These are phyloP conservation scores for Patella vulgata DNA, from an alignment of 1,140 invertebrate genomes.

Conservation along the genomic window DNA sequence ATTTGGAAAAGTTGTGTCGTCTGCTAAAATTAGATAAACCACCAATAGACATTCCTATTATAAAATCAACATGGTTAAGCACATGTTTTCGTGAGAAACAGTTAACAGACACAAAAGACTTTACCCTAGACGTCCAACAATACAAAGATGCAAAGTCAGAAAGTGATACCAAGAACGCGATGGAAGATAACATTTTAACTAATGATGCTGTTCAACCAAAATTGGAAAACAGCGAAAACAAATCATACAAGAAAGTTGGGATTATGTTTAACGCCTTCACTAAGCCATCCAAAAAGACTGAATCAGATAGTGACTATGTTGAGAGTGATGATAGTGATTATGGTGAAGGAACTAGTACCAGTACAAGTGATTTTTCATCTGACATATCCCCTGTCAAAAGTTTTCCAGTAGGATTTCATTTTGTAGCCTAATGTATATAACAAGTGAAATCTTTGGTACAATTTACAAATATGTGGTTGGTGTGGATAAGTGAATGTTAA, in stretches of 20 bases:
- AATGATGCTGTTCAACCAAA: constrained; percentile 8
- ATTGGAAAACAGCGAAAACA: constrained; percentile 7
- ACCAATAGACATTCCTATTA: constrained; percentile 36
- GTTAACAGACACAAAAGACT: constrained; percentile 25
- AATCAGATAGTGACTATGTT: constrained; percentile 20
- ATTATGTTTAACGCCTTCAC: constrained; percentile 33
- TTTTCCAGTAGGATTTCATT: background rate
- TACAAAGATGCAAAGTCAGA: background rate
- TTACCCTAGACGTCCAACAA: constrained; percentile 27
- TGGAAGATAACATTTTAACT: background rate
- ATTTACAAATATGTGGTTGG: no score
- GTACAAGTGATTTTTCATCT: background rate
- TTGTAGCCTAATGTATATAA: constrained; percentile 1
- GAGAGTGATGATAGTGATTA: constrained; percentile 61
- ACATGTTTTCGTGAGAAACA: constrained; percentile 54
- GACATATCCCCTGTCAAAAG: background rate
- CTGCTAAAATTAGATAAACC: constrained; percentile 48
- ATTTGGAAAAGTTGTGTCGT: constrained; percentile 47
- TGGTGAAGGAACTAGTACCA: constrained; percentile 20
- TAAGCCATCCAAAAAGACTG: constrained; percentile 11
- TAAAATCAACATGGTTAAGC: constrained; percentile 63
- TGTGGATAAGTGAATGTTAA: no score
- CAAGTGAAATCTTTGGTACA: no score
- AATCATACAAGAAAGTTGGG: constrained; percentile 32
- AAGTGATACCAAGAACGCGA: background rate